A percentile compares a stretch with the other conserved stretches of the same genome.
Conservation (phyloP, 1,140 invertebrate genomes). For the Drosophila bocqueti region DNA sequence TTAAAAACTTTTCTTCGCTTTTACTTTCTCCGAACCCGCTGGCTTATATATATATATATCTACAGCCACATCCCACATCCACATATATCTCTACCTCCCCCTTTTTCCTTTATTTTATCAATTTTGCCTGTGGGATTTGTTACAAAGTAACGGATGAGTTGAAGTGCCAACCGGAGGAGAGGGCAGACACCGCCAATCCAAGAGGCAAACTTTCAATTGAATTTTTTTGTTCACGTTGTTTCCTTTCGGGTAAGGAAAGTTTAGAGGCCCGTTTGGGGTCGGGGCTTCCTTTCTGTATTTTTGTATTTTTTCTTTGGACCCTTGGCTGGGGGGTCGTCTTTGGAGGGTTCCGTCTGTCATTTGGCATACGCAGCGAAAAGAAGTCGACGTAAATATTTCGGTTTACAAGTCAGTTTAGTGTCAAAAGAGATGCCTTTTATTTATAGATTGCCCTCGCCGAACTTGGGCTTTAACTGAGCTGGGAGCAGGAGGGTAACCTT, state of each 20-base stretch:
- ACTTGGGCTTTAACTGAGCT: slow-evolving; percentile 5
- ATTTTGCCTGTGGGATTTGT: slow-evolving; percentile 81
- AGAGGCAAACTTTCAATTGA: slow-evolving; percentile 78
- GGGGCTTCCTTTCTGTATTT: slow-evolving; percentile 20
- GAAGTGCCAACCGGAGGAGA: slow-evolving; percentile 19
- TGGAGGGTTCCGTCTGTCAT: slow-evolving; percentile 59
- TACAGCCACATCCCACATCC: slow-evolving; percentile 13
- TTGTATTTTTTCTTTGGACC: slow-evolving; percentile 15
- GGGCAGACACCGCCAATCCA: slow-evolving; percentile 61
- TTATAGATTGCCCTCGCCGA: slow-evolving; percentile 63
- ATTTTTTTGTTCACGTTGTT: slow-evolving; percentile 60
- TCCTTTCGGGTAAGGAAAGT: slow-evolving; percentile 50
- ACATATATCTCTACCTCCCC: slow-evolving; percentile 15
- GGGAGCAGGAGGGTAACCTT: slow-evolving; percentile 12
- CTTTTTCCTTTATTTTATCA: slow-evolving; percentile 67
- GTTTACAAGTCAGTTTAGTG: slow-evolving; percentile 81
- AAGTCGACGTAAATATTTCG: slow-evolving; percentile 68
- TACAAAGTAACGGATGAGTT: slow-evolving; percentile 75
- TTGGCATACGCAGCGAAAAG: slow-evolving; percentile 55
- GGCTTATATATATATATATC: slow-evolving; percentile 37
- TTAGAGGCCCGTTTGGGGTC: slow-evolving; percentile 42
- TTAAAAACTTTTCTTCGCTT: slow-evolving; percentile 79
- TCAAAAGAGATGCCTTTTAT: slow-evolving; percentile 73
- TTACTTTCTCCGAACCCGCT: slow-evolving; percentile 67
- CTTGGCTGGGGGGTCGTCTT: slow-evolving; percentile 5